Base-by-base conservation (phyloP, 2,797 vertebrate genomes). In the Leptodactylus fallax region DNA sequence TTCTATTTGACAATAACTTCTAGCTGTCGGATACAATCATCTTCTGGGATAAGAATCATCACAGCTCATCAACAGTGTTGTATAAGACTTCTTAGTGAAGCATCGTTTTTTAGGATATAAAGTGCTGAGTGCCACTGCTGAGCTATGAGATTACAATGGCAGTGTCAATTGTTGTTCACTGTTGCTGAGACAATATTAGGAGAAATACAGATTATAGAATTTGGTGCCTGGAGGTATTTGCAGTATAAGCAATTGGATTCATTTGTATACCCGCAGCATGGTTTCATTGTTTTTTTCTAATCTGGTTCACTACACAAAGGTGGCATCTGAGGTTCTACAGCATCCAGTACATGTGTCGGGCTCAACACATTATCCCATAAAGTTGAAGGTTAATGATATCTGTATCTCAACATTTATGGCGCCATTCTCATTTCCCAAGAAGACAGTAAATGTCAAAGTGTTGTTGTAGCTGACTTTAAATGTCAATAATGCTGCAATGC, bases 391-490 rank as follows among this genome's bases (percentile, higher is more conserved):
- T 93, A 92, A 0, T 92, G 90, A 90, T 91, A 86, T 89, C 90
- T 87, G 27, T 0, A 19, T 90, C 87, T 90, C 85, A 51, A 92
- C 90, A 91, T 92, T 92, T 91, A 88, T 90, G 90, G 86, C 79
- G 87, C 91, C 90, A 45, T 88, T 79, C 47, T 55, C 90, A 87
- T 90, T 88, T 90, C 89, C 65, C 0, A 87, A 90, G 87, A 87
- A 90, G 81, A 80, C 88, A 74, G 88, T 90, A 95, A 95, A 95
- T 93, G 93, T 93, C 94, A 94, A 93, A 93, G 92, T 90, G 91
- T 78, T 84, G 90, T 90, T 91, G 90, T 90, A 92, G 90, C 89
- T 92, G 93, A 93, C 93, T 91, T 95, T 95, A 94, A 94, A 93
- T 90, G 93, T 95, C 91, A 85, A 85, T 85, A 85, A 85, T 79